Conservation (phyloP, 2,113 vertebrate species). For the Heterotilapia buettikoferi region DNA sequence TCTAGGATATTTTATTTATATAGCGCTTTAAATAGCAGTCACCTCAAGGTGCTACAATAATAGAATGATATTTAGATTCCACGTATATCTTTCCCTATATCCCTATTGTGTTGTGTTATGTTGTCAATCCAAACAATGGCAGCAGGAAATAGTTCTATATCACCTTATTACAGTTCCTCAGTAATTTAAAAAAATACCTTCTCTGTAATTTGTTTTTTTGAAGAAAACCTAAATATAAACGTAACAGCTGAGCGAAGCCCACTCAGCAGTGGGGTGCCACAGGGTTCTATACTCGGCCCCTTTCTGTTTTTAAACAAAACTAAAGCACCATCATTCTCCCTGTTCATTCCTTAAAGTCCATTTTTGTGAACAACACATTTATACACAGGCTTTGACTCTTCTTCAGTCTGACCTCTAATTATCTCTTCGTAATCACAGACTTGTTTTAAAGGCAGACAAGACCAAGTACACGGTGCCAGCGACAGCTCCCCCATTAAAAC, state of each 20-base stretch:
- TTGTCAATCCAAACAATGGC: background rate
- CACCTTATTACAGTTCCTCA: background rate
- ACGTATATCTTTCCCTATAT: background rate
- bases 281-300: background rate
- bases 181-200: background rate
- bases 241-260: background rate
- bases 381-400: background rate
- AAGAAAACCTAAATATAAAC: background rate
- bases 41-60: background rate
- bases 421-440: background rate
- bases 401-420: fast-evolving
- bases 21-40: background rate
- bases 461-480: background rate
- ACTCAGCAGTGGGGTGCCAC: background rate
- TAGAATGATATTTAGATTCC: background rate
- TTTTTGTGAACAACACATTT: background rate
- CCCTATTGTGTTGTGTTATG: background rate
- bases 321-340: background rate
- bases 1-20: background rate
- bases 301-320: background rate
- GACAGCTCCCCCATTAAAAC: background rate
- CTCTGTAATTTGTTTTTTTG: background rate
- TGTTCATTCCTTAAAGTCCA: background rate
- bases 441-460: background rate
- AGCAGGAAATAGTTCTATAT: background rate